Evolutionary conservation across 2,113 vertebrate genomes (phyloP).

Genomic region (Cyprinodon tularosa): DNA sequence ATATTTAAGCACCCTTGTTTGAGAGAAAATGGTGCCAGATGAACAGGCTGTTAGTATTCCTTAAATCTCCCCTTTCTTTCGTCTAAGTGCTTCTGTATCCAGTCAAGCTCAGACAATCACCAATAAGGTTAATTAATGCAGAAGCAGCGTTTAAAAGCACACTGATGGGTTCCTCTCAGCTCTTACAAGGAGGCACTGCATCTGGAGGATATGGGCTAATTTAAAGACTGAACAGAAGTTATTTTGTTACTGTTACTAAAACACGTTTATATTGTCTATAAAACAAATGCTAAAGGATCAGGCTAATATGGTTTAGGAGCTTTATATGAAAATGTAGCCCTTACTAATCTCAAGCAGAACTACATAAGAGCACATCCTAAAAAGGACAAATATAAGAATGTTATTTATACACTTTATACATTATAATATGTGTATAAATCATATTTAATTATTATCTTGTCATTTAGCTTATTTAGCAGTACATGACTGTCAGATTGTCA

Average conservation of each 20-base stretch:
- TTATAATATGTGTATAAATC: too few relatives aligned
- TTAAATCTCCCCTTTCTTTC: conserved; percentile 7
- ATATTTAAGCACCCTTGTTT: conserved; percentile 32
- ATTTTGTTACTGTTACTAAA: neutral
- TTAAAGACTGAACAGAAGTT: neutral
- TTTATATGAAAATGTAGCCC: too few relatives aligned
- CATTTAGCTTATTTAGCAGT: too few relatives aligned
- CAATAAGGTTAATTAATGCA: conserved; percentile 59
- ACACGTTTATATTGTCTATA: neutral
- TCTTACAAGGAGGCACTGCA: conserved; percentile 22
- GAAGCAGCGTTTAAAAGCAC: conserved; percentile 49
- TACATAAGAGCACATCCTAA: neutral
- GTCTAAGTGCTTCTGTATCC: conserved; percentile 38
- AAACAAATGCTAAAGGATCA: neutral
- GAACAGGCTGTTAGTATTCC: conserved; percentile 13
- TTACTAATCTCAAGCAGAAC: neutral
- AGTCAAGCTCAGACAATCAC: conserved; percentile 29
- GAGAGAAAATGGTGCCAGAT: conserved; percentile 28
- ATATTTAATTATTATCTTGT: too few relatives aligned
- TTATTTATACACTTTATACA: too few relatives aligned
- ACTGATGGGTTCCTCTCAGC: conserved; percentile 36
- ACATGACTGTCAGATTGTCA: too few relatives aligned
- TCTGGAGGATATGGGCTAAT: neutral
- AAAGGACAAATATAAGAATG: too few relatives aligned
- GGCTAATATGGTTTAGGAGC: neutral